Conservation (phyloP, 2,113 vertebrate species). For the Laterallus jamaicensis region DNA sequence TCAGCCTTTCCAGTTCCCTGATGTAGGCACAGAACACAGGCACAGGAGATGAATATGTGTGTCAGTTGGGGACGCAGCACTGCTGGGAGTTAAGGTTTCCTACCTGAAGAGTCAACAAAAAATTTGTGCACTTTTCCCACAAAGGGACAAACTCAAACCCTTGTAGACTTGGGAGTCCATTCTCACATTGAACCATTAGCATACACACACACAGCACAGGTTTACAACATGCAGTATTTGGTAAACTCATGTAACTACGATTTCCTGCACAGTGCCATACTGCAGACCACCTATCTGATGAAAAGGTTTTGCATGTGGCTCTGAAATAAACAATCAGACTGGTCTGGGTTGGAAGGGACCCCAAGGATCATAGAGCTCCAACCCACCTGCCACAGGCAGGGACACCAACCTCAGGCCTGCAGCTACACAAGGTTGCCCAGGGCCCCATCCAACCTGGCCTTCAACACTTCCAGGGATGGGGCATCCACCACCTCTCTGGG, state of each 20-base stretch:
- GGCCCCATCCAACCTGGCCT: too few species aligned
- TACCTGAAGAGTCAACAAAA: neutral
- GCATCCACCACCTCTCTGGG: too few species aligned
- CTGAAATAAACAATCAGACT: neutral
- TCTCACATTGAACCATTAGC: constrained; percentile 12
- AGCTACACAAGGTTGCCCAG: too few species aligned
- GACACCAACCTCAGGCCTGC: too few species aligned
- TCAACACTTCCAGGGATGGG: too few species aligned
- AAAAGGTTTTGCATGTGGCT: neutral
- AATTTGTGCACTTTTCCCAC: neutral
- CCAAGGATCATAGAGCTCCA: too few species aligned
- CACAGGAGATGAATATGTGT: accelerated
- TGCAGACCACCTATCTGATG: neutral
- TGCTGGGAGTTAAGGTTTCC: neutral
- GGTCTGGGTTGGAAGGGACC: too few species aligned
- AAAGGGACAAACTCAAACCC: neutral
- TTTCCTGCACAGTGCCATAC: constrained; percentile 4
- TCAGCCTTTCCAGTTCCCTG: neutral
- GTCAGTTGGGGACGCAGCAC: accelerated
- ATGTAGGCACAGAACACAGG: accelerated
- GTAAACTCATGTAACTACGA: neutral
- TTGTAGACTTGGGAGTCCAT: neutral
- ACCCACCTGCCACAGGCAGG: too few species aligned
- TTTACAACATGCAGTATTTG: neutral
- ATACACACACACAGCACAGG: neutral